Percentiles rank a stretch among this genome's conserved stretches.
These are phyloP conservation scores for Arizona elegans DNA, from an alignment of 2,113 vertebrate genomes.

Conservation along the genomic window DNA sequence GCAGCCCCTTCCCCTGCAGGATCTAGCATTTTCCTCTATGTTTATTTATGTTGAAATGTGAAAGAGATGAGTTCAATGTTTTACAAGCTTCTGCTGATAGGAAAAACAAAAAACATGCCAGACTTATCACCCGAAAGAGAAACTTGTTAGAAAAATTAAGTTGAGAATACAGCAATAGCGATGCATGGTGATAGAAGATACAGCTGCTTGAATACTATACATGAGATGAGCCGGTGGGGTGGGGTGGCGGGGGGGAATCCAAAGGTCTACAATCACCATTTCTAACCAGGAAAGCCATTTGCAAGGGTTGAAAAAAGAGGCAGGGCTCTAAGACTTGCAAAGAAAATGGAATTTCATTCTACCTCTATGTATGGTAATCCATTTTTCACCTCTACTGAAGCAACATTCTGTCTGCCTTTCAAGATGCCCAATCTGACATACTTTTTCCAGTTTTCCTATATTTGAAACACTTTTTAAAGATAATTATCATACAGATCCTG, in stretches of 20 bases:
- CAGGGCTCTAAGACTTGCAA: no score
- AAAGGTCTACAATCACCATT: background rate
- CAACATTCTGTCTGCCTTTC: background rate
- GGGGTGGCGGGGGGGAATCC: accelerated
- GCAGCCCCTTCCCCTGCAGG: background rate
- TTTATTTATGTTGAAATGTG: background rate
- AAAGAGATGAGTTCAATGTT: background rate
- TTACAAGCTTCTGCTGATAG: background rate
- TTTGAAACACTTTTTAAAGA: background rate
- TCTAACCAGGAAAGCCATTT: background rate
- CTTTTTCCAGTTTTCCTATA: background rate
- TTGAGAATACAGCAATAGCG: background rate
- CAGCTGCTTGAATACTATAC: background rate
- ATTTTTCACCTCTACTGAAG: background rate
- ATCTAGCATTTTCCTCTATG: background rate
- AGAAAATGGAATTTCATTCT: background rate
- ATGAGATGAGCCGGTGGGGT: background rate
- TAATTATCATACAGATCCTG: background rate
- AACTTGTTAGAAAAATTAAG: background rate
- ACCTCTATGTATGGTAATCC: background rate
- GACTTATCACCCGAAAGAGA: background rate
- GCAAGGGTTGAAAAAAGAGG: background rate
- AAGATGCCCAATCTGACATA: background rate
- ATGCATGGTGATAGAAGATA: background rate
- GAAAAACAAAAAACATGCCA: background rate